Evolutionary conservation across 2,113 vertebrate species (phyloP).

Genomic region (Proteles cristata): DNA sequence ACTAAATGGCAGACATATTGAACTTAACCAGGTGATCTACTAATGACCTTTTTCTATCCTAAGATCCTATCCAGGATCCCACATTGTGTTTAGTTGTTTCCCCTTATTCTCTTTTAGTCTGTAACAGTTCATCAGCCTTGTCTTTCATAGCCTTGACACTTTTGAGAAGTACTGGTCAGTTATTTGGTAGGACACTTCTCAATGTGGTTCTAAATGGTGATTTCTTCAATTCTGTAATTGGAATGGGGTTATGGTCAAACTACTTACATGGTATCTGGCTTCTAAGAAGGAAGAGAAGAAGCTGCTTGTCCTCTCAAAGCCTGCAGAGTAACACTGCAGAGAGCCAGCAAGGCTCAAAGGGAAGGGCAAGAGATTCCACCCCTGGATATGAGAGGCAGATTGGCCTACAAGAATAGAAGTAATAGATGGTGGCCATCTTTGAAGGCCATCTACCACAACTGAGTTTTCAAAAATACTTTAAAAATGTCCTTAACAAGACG

Average conservation of each 20-base stretch:
- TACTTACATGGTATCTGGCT: not conserved
- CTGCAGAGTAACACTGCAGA: not conserved
- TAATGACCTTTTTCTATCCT: not conserved
- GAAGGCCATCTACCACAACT: not conserved
- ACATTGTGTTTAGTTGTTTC: not conserved
- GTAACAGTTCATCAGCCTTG: not conserved
- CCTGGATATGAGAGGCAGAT: not conserved
- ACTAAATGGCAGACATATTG: not conserved
- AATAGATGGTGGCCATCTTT: not conserved
- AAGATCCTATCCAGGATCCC: not conserved
- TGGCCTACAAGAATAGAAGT: not conserved
- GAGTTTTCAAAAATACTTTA: not conserved
- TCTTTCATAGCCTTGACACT: not conserved
- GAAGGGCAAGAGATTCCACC: not conserved
- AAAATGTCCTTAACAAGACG: not conserved
- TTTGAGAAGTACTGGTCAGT: not conserved
- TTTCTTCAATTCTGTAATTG: not conserved
- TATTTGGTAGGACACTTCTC: not conserved
- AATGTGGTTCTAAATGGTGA: not conserved
- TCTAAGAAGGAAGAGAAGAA: not conserved
- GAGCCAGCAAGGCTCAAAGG: not conserved
- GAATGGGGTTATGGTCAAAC: not conserved
- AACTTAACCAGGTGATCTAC: not conserved
- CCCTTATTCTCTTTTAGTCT: not conserved
- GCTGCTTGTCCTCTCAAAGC: not conserved